phyloP scores from a whole-genome alignment of 2,113 vertebrate genomes.

The Indicator maculatus region DNA sequence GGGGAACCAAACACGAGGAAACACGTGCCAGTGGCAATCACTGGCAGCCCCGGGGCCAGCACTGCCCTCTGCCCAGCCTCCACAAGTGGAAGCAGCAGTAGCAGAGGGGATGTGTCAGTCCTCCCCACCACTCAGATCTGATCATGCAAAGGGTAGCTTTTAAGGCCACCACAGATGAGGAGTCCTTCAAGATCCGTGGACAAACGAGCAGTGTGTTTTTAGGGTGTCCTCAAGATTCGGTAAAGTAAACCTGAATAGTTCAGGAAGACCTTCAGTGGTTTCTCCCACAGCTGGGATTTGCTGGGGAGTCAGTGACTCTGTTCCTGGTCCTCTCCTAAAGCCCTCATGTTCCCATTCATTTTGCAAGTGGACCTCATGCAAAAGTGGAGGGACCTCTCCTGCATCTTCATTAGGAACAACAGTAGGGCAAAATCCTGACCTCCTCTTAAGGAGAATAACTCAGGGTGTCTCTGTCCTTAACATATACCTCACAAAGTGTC shows the following conservation, averaged over 20 bases:
- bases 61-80: not conserved
- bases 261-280: not conserved
- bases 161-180: not conserved
- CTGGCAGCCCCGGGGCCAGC: accelerated
- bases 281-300: not conserved
- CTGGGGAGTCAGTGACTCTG: not conserved
- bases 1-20: not conserved
- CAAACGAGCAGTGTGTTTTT: not conserved
- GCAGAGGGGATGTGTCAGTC: not conserved
- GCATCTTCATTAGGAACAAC: not conserved
- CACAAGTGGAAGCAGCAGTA: not conserved
- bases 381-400: not conserved
- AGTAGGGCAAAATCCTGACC: not conserved
- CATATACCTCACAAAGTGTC: not conserved
- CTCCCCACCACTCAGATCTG: not conserved
- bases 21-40: not conserved
- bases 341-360: not conserved
- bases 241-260: not conserved
- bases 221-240: not conserved
- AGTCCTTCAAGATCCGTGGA: not conserved
- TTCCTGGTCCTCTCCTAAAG: not conserved
- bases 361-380: not conserved
- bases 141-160: accelerated
- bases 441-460: not conserved
- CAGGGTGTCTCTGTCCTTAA: not conserved